A percentile compares a stretch with the other conserved stretches of the same genome.
phyloP scores from a whole-genome alignment of 2,888 invertebrate species.

The Ectropis crepuscularia region DNA sequence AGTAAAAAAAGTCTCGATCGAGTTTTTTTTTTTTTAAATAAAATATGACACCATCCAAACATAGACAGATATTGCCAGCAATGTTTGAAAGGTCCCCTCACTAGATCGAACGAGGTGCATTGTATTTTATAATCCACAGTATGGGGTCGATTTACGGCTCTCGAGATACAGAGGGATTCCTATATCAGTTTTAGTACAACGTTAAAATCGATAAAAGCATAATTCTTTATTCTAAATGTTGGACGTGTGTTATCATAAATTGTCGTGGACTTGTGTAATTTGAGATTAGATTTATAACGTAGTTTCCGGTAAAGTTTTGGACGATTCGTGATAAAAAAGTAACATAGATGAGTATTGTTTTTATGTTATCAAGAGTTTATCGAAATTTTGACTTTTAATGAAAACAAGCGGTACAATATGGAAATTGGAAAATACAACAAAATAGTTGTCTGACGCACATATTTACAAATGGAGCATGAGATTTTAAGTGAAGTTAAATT shows the following conservation, averaged over 20 bases:
- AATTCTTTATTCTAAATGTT: constrained; percentile 53
- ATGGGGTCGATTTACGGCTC: constrained; percentile 54
- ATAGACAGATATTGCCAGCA: too few relatives aligned
- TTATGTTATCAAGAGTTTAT: too few relatives aligned
- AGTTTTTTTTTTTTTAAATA: too few relatives aligned
- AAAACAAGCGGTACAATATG: too few relatives aligned
- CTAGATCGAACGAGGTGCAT: constrained; percentile 35
- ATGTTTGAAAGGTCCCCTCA: constrained; percentile 10
- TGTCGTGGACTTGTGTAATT: constrained; percentile 30
- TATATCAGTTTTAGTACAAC: constrained; percentile 51
- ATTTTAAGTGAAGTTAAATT: too few relatives aligned
- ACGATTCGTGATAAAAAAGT: constrained; percentile 16
- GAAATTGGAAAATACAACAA: too few relatives aligned
- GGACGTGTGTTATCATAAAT: constrained; percentile 40
- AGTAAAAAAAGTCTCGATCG: too few relatives aligned
- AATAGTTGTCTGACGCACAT: too few relatives aligned
- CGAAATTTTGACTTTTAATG: too few relatives aligned
- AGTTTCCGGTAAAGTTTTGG: constrained; percentile 13
- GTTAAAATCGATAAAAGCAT: constrained; percentile 54
- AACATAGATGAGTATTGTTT: neutral
- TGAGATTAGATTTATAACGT: constrained; percentile 24
- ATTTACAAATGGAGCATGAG: too few relatives aligned
- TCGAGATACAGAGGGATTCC: constrained; percentile 53
- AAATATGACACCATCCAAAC: too few relatives aligned
- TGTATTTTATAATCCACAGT: constrained; percentile 41